phyloP scores from a whole-genome alignment of 2,888 invertebrate species.

The Chrysolina haemoptera region DNA sequence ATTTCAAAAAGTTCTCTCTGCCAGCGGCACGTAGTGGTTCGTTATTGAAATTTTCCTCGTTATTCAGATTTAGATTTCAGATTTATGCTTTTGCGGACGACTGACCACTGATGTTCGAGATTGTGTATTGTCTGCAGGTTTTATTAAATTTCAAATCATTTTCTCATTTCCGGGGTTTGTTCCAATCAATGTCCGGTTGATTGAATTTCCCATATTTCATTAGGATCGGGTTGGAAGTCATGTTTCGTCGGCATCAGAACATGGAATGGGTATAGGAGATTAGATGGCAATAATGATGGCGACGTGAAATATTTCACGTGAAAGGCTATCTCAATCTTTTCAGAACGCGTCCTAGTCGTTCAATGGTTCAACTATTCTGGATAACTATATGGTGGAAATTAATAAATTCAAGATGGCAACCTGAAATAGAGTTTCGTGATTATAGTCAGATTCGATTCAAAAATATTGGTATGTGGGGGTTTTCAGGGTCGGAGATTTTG shows the following conservation, averaged over 20 bases:
- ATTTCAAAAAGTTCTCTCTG: constrained; percentile 60
- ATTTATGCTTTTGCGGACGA: constrained; percentile 59
- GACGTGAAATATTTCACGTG: no score
- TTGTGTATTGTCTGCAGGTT: constrained; percentile 47
- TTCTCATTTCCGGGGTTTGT: constrained; percentile 40
- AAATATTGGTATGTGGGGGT: no score
- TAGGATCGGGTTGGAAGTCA: constrained; percentile 3
- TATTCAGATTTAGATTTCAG: constrained; percentile 60
- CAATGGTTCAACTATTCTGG: no score
- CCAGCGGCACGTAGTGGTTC: constrained; percentile 59
- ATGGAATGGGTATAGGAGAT: no score
- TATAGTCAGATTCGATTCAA: no score
- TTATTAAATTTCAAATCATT: constrained; percentile 46
- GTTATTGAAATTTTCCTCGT: constrained; percentile 63
- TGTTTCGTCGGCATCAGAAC: background rate
- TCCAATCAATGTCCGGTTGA: constrained; percentile 38
- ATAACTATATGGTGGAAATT: no score
- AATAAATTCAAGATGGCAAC: no score
- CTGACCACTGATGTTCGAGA: constrained; percentile 46
- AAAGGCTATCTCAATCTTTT: no score
- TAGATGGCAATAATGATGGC: no score
- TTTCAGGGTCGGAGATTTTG: no score
- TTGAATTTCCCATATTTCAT: constrained; percentile 38
- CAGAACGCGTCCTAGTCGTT: no score
- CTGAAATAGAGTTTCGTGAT: no score